These are phyloP conservation scores for Sylvietta virens DNA, from an alignment of 2,113 vertebrate genomes.

Conservation along the genomic window DNA sequence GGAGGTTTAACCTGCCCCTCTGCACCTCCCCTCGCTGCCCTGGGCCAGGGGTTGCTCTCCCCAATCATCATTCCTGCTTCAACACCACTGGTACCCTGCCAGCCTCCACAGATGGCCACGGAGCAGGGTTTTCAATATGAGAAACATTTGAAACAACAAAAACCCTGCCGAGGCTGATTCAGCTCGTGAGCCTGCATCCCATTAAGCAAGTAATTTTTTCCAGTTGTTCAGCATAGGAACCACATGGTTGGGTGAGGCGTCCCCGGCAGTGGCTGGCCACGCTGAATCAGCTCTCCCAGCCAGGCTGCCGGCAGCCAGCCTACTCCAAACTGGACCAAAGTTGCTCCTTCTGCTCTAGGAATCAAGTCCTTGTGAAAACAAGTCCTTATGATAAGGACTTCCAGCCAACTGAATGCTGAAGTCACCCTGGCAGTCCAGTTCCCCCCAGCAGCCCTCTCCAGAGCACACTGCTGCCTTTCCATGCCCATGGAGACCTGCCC, in stretches of 20 bases:
- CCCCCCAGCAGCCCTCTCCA: background rate
- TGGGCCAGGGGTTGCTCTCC: background rate
- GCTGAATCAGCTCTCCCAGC: background rate
- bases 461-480: rapidly evolving
- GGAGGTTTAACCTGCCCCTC: background rate
- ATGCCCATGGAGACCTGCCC: rapidly evolving
- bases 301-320: background rate
- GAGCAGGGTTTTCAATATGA: background rate
- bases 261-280: background rate
- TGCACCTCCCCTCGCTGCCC: background rate
- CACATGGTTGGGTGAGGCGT: background rate
- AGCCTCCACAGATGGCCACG: background rate
- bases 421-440: background rate
- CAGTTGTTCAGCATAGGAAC: background rate
- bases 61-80: background rate
- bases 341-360: background rate
- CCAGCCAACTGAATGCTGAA: background rate
- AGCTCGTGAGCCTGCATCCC: constrained; percentile 32
- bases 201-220: constrained; percentile 47
- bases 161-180: background rate
- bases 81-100: background rate
- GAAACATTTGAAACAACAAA: constrained; percentile 46
- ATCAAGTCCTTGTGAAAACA: background rate
- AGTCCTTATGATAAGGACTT: background rate
- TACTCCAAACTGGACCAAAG: background rate